phyloP scores from a whole-genome alignment of 2,888 invertebrate genomes.

The Malthinus seriepunctatus region DNA sequence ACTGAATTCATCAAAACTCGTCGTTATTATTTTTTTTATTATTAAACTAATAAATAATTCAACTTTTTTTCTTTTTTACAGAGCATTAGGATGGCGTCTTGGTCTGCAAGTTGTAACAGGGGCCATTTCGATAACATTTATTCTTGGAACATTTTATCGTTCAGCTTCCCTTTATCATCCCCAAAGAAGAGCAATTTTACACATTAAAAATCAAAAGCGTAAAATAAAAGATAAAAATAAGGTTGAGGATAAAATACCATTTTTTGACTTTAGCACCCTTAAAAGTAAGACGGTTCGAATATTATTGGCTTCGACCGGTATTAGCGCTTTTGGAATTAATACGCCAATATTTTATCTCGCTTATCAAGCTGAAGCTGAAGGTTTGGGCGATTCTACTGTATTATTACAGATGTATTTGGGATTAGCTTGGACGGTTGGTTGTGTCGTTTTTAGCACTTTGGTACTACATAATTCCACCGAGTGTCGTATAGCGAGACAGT shows the following conservation, averaged over 20 bases:
- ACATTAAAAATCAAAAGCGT: slow-evolving; percentile 85
- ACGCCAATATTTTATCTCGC: slow-evolving; percentile 85
- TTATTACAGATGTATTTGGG: slow-evolving; percentile 68
- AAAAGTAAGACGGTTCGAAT: slow-evolving; percentile 84
- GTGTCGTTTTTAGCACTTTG: slow-evolving; percentile 77
- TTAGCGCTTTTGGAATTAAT: slow-evolving; percentile 81
- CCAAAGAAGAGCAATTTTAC: slow-evolving; percentile 82
- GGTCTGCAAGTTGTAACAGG: slow-evolving; percentile 87
- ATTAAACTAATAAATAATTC: slow-evolving; percentile 1
- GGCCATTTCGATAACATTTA: slow-evolving; percentile 79
- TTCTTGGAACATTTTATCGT: slow-evolving; percentile 84
- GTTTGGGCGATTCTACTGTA: slow-evolving; percentile 56
- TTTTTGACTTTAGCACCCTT: slow-evolving; percentile 84
- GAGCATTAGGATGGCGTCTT: slow-evolving; percentile 79
- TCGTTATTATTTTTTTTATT: neutral
- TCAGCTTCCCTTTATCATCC: slow-evolving; percentile 89
- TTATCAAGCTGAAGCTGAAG: slow-evolving; percentile 78
- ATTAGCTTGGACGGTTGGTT: slow-evolving; percentile 81
- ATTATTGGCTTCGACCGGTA: slow-evolving; percentile 77
- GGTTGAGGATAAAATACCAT: slow-evolving; percentile 76
- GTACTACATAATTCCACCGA: slow-evolving; percentile 83
- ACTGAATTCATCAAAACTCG: too few species aligned
- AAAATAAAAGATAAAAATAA: slow-evolving; percentile 82
- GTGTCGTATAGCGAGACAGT: slow-evolving; percentile 83
- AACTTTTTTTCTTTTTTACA: slow-evolving; percentile 51